Base-by-base conservation (phyloP, 2,113 vertebrate genomes). In the Oxyura jamaicensis region DNA sequence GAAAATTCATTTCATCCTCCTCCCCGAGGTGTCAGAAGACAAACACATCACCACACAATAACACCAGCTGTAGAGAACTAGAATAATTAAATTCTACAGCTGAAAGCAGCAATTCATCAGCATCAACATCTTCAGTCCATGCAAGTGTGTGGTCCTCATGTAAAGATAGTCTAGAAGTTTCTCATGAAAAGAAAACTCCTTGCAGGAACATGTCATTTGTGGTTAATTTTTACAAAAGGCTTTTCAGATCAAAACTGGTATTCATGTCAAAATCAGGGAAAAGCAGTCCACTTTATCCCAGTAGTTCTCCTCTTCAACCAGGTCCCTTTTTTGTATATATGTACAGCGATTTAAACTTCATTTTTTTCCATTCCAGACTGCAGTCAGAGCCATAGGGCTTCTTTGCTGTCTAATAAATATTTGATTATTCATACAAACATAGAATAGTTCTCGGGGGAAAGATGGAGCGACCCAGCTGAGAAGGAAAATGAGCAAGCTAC, bases 31-130 rank as follows among this genome's bases (percentile, higher is more conserved):
- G 82, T 91, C 66, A 48, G 86, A 94, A 91, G 82, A 87, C 82
- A 94, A 96, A 91, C 80, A 81, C 73, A 94, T 95, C 73, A 23
- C 68, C 35, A 68, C 52, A 89, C 81, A 96, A 90, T 92, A 90
- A 53, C 20, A 1, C 44, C 86, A 93, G 66, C 86, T 92, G 76
- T 92, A 78, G 52, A 65, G 76, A 92, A 91, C 1, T 9, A 90
- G 78, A 76, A 52, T 85, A 80, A 83, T 94, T 86, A 92, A 93
- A 91, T 94, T 76, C 80, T 87, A 86, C 83, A 95, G 95, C 93
- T 96, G 93, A 97, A 96, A 93, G 83, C 69, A 76, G 78, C 88
- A 95, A 93, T 96, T 96, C 83, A 79, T 86, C 86, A 86, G 86
- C 69, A 88, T 77, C 87, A 83, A 35, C 72, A 83, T 90, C 81